These are phyloP conservation scores for Nannospalax galili DNA, from an alignment of 2,113 vertebrate genomes.

Conservation along the genomic window DNA sequence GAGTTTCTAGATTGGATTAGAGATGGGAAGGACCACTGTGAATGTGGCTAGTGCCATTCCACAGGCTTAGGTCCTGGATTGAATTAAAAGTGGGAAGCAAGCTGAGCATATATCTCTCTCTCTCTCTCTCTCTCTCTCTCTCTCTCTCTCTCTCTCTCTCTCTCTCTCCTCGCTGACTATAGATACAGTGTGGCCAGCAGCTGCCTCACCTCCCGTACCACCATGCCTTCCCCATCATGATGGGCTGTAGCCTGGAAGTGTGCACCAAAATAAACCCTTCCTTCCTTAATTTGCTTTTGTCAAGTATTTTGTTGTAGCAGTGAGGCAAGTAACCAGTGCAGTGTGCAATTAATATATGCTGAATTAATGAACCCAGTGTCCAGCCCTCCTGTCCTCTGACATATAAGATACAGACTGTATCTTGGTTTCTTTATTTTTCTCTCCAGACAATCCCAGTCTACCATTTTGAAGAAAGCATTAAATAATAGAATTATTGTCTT, in stretches of 20 bases:
- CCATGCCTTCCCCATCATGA: background rate
- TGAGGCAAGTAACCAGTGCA: background rate
- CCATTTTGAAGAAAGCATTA: background rate
- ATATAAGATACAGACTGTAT: background rate
- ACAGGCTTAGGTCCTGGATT: too few species aligned
- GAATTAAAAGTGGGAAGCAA: background rate
- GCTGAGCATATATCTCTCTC: background rate
- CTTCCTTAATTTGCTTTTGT: background rate
- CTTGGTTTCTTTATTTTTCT: background rate
- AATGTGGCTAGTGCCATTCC: too few species aligned
- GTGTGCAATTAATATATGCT: too few species aligned
- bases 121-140: too few species aligned
- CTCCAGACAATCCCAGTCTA: background rate
- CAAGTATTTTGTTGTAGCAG: background rate
- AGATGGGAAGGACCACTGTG: background rate
- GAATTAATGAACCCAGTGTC: background rate
- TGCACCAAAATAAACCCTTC: background rate
- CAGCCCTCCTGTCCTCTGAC: background rate
- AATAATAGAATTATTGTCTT: background rate
- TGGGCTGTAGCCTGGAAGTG: too few species aligned
- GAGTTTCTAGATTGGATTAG: background rate
- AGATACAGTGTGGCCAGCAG: too few species aligned
- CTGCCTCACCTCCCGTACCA: background rate
- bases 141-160: too few species aligned
- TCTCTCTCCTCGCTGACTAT: too few species aligned